A percentile compares a stretch with the other conserved stretches of the same genome.
These are phyloP conservation scores for Phasia obesa DNA, from an alignment of 2,888 invertebrate species.

Conservation along the genomic window DNA sequence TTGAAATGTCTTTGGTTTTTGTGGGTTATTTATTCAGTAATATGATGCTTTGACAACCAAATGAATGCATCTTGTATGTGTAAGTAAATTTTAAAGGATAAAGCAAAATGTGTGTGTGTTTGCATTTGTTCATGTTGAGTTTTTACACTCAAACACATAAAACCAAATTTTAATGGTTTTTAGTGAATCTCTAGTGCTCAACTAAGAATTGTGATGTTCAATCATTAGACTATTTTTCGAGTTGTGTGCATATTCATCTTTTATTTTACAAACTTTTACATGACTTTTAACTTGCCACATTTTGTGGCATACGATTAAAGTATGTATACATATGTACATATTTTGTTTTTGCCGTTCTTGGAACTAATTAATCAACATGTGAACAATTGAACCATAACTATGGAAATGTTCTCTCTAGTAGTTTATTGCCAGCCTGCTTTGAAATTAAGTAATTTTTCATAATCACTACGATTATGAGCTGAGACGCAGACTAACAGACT, in stretches of 20 bases:
- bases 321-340: background rate
- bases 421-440: constrained; percentile 55
- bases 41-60: constrained; percentile 76
- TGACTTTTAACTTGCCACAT: constrained; percentile 38
- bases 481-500: constrained; percentile 34
- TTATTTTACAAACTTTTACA: constrained; percentile 23
- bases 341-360: constrained; percentile 40
- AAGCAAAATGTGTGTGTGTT: background rate
- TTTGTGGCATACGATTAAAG: constrained; percentile 51
- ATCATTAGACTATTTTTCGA: background rate
- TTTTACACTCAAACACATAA: constrained; percentile 2
- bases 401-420: constrained; percentile 34
- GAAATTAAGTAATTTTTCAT: constrained; percentile 68
- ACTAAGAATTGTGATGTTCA: background rate
- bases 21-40: constrained; percentile 76
- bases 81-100: constrained; percentile 31
- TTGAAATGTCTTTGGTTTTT: constrained; percentile 29
- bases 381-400: constrained; percentile 69
- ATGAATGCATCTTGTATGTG: constrained; percentile 1
- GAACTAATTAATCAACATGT: constrained; percentile 70
- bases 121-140: background rate
- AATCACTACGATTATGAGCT: constrained; percentile 58
- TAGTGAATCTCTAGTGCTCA: constrained; percentile 1
- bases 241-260: constrained; percentile 13
- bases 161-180: constrained; percentile 13